phyloP scores from a whole-genome alignment of 2,113 vertebrate species.

The Daubentonia madagascariensis region DNA sequence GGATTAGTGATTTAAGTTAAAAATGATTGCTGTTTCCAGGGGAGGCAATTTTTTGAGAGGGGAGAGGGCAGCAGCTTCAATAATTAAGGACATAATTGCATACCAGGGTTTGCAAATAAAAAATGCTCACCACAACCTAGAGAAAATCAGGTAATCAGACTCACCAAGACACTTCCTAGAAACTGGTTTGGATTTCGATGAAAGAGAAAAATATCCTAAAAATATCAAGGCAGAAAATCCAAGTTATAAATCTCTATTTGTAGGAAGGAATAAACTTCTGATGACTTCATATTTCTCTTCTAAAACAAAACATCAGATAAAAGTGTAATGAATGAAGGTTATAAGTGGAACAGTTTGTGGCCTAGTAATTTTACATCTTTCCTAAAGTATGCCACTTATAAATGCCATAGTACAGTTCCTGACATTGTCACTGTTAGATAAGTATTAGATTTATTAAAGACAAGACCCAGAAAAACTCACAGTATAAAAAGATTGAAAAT shows the following conservation, averaged over 20 bases:
- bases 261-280: not conserved
- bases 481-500: not conserved
- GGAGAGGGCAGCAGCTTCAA: not conserved
- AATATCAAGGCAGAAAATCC: constrained; percentile 39
- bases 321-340: not conserved
- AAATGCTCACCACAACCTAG: not conserved
- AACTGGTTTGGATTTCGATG: not conserved
- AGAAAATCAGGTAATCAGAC: not conserved
- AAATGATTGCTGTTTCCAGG: not conserved
- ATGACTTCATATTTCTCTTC: not conserved
- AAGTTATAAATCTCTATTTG: not conserved
- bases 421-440: not conserved
- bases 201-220: constrained; percentile 41
- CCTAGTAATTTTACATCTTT: not conserved
- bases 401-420: not conserved
- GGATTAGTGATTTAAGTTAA: not conserved
- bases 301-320: not conserved
- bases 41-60: too few relatives aligned
- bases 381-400: not conserved
- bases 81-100: not conserved
- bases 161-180: not conserved
- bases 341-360: not conserved
- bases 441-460: not conserved
- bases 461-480: not conserved
- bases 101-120: not conserved